Conservation (phyloP, 2,888 invertebrate genomes). For the Drosophila rubida region DNA sequence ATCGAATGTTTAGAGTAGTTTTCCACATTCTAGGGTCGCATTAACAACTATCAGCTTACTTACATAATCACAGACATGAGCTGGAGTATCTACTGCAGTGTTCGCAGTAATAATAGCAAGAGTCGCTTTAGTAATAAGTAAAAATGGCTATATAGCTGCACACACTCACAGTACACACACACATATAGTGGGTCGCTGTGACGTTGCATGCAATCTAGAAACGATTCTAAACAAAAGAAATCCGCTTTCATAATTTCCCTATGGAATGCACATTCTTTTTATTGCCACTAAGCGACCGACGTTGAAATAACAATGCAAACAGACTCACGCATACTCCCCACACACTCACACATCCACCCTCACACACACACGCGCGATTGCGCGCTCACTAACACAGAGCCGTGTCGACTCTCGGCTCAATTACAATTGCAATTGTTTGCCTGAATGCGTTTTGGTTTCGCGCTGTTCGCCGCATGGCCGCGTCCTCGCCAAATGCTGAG, state of each 20-base stretch:
- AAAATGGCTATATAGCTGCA: conserved; percentile 65
- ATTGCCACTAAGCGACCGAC: conserved; percentile 81
- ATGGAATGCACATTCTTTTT: conserved; percentile 80
- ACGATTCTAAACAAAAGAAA: conserved; percentile 81
- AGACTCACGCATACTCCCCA: conserved; percentile 44
- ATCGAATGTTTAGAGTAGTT: too few species aligned
- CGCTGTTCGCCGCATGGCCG: conserved; percentile 60
- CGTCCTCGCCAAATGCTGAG: conserved; percentile 55
- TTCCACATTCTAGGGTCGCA: not conserved
- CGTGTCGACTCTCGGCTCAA: conserved; percentile 76
- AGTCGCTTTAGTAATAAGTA: conserved; percentile 77
- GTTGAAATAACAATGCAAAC: conserved; percentile 77
- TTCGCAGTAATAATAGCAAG: conserved; percentile 59
- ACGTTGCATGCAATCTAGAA: conserved; percentile 74
- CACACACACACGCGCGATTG: conserved; percentile 21
- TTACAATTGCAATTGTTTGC: conserved; percentile 81
- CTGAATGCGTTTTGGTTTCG: conserved; percentile 79
- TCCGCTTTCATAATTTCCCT: conserved; percentile 82
- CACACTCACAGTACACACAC: conserved; percentile 30
- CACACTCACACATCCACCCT: conserved; percentile 19
- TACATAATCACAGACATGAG: conserved; percentile 35
- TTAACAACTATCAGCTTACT: not conserved
- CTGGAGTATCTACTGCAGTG: conserved; percentile 24
- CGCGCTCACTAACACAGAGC: conserved; percentile 36
- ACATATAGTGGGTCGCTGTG: conserved; percentile 10